These are phyloP conservation scores for Pantherophis guttatus DNA, from an alignment of 2,113 vertebrate species.

Conservation along the genomic window DNA sequence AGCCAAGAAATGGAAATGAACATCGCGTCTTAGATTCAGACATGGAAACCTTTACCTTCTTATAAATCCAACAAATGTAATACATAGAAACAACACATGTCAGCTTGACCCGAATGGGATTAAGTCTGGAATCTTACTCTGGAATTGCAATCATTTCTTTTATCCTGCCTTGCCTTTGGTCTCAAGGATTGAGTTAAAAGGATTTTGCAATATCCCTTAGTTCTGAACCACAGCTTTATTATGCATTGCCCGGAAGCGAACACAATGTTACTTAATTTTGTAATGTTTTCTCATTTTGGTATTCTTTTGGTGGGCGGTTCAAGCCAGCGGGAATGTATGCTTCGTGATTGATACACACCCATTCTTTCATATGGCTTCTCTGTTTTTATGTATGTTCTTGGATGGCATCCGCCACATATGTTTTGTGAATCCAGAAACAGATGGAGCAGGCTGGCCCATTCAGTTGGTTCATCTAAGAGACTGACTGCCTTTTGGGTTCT, in stretches of 20 bases:
- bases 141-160: not conserved
- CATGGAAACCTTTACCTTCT: not conserved
- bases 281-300: not conserved
- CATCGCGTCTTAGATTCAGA: not conserved
- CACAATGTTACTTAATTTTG: not conserved
- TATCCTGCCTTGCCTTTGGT: not conserved
- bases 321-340: not conserved
- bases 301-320: not conserved
- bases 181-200: not conserved
- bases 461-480: not conserved
- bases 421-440: not conserved
- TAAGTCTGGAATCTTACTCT: not conserved
- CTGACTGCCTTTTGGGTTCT: not conserved
- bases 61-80: not conserved
- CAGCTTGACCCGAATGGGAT: not conserved
- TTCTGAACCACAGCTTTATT: not conserved
- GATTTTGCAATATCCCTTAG: not conserved
- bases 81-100: not conserved
- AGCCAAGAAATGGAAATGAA: not conserved
- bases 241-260: not conserved
- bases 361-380: not conserved
- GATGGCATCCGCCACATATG: not conserved
- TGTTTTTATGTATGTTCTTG: not conserved
- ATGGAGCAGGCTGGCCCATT: not conserved
- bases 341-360: not conserved